Base-by-base conservation (phyloP, 2,113 vertebrate genomes). In the Okapia johnstoni region DNA sequence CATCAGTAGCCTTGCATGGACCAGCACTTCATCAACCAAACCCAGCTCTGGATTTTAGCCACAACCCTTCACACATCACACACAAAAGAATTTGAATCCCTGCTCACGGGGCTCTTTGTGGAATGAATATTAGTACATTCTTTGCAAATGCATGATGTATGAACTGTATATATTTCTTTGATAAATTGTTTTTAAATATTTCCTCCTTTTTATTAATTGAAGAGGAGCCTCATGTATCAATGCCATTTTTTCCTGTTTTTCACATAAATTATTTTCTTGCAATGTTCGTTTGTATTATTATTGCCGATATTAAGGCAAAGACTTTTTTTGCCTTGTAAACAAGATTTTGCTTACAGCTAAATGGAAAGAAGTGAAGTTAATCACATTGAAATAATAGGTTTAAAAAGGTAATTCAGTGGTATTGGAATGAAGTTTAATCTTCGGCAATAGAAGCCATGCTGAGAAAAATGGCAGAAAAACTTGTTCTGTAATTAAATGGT, bases 161-260 rank as follows among this genome's bases (percentile, higher is more conserved):
- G 99, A 99, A 98, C 99, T 99, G 99, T 99, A 99, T 99, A 99
- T 99, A 99, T 99, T 99, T 99, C 97, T 97, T 98, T 99, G 99
- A 99, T 99, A 99, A 99, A 99, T 99, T 99, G 99, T 99, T 99
- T 99, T 99, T 99, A 99, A 99, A 99, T 99, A 99, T 99, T 99
- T 99, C 99, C 99, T 99, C 99, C 99, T 99, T 99, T 99, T 99
- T 99, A 99, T 99, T 99, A 99, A 99, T 99, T 99, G 99, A 99
- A 99, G 99, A 99, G 99, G 99, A 99, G 99, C 99, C 99, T 99
- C 99, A 99, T 99, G 99, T 98, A 99, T 99, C 99, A 99, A 99
- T 99, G 99, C 99, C 99, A 99, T 98, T 99, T 99, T 98, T 98
- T 98, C 98, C 99, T 98, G 98, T 99, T 99, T 99, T 99, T 98